Percentiles rank a stretch among this genome's conserved stretches.
phyloP scores from a whole-genome alignment of 2,888 invertebrate species.

The Conchocele bisecta region DNA sequence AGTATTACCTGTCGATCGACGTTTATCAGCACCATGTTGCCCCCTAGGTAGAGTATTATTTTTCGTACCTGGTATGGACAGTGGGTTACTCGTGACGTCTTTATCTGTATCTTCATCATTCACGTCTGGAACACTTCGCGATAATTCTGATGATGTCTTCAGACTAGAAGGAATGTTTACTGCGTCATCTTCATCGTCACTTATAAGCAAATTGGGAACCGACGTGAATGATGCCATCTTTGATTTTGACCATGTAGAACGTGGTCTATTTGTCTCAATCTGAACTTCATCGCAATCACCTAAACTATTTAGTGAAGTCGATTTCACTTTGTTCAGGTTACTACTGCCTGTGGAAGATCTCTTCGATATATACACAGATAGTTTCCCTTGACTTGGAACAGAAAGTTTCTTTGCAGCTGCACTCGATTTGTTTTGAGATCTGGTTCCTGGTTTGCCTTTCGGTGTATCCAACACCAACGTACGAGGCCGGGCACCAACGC shows the following conservation, averaged over 20 bases:
- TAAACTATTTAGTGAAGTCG: conserved; percentile 49
- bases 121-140: conserved; percentile 60
- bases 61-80: not conserved
- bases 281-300: conserved; percentile 24
- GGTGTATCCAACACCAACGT: conserved; percentile 49
- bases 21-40: not conserved
- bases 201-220: conserved; percentile 63
- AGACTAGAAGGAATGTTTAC: conserved; percentile 49
- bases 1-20: conserved; percentile 13
- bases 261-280: conserved; percentile 27
- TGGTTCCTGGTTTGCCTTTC: no score
- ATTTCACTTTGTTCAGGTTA: conserved; percentile 51
- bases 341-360: no score
- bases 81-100: not conserved
- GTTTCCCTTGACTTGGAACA: no score
- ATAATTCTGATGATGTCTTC: conserved; percentile 30
- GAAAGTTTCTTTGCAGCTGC: no score
- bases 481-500: conserved; percentile 48
- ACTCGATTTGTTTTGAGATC: no score
- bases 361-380: no score
- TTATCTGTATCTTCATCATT: conserved; percentile 51
- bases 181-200: conserved; percentile 56
- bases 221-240: conserved; percentile 64
- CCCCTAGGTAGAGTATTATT: not conserved
- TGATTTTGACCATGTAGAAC: conserved; percentile 45